Percentiles rank a stretch among this genome's conserved stretches.
These are phyloP conservation scores for Ceratina calcarata DNA, from an alignment of 1,140 invertebrate species.

Conservation along the genomic window DNA sequence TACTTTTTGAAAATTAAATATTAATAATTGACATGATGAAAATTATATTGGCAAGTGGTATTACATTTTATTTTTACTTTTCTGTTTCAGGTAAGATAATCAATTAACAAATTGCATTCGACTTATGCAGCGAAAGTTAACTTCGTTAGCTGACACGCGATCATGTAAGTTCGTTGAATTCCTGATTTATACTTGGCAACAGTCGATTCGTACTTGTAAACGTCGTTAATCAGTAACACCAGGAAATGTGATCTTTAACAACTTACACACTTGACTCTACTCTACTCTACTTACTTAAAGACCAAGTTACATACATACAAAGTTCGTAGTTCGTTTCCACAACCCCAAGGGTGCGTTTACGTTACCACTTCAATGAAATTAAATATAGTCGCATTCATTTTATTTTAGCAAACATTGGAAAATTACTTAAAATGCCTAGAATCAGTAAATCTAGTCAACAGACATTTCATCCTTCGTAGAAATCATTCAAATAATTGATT, in stretches of 20 bases:
- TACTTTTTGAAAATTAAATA: not conserved
- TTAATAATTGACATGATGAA: not conserved
- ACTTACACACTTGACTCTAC: not conserved
- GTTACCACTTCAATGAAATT: not conserved
- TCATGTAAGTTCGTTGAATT: conserved; percentile 8
- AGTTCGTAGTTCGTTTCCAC: not conserved
- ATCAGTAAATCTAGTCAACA: too few relatives aligned
- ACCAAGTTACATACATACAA: conserved; percentile 15
- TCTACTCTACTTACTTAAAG: not conserved
- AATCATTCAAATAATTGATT: too few relatives aligned
- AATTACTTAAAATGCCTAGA: not conserved
- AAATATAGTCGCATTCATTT: not conserved
- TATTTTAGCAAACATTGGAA: not conserved
- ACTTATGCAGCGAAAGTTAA: not conserved
- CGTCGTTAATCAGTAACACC: not conserved
- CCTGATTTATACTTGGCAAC: conserved; percentile 9
- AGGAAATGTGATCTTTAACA: conserved; percentile 7
- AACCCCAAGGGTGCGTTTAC: not conserved
- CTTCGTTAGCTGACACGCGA: not conserved
- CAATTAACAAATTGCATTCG: too few relatives aligned
- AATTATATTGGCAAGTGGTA: not conserved
- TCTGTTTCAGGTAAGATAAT: conserved; percentile 16
- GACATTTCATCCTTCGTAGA: too few relatives aligned
- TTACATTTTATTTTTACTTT: not conserved
- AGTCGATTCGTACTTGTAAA: not conserved